Conservation (phyloP, 1,140 invertebrate genomes). For the Diabrotica virgifera region DNA sequence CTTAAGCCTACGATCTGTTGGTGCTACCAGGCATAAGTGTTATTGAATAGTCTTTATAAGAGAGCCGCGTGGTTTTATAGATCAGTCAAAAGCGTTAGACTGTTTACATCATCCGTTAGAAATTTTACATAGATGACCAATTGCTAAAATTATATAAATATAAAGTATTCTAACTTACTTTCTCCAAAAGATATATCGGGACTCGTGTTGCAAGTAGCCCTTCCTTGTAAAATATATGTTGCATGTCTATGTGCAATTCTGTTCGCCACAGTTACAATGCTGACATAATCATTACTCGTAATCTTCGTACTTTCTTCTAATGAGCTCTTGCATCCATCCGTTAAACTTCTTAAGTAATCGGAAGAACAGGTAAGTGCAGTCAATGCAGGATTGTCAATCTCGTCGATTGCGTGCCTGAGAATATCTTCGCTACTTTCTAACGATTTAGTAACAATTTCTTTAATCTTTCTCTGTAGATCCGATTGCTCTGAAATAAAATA, state of each 20-base stretch:
- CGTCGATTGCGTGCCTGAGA: slow-evolving; percentile 59
- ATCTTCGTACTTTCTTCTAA: slow-evolving; percentile 33
- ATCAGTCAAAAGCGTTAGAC: no score
- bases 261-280: slow-evolving; percentile 30
- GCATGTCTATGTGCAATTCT: slow-evolving; percentile 54
- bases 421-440: slow-evolving; percentile 60
- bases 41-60: no score
- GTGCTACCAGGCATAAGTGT: no score
- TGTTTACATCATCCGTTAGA: neutral
- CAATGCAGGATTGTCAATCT: slow-evolving; percentile 68
- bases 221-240: slow-evolving; percentile 64
- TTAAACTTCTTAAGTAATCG: slow-evolving; percentile 59
- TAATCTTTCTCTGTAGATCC: slow-evolving; percentile 38
- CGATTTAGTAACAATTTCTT: slow-evolving; percentile 34
- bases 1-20: no score
- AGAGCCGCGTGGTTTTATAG: no score
- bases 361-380: slow-evolving; percentile 67
- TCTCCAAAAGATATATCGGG: slow-evolving; percentile 71
- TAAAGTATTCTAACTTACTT: slow-evolving; percentile 52
- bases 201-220: slow-evolving; percentile 68
- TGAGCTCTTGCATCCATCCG: slow-evolving; percentile 45
- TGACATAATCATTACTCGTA: slow-evolving; percentile 25
- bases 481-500: slow-evolving; percentile 25
- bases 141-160: no score
- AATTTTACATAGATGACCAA: neutral